phyloP scores from a whole-genome alignment of 2,113 vertebrate species.

The Xyliphius kryptos region DNA sequence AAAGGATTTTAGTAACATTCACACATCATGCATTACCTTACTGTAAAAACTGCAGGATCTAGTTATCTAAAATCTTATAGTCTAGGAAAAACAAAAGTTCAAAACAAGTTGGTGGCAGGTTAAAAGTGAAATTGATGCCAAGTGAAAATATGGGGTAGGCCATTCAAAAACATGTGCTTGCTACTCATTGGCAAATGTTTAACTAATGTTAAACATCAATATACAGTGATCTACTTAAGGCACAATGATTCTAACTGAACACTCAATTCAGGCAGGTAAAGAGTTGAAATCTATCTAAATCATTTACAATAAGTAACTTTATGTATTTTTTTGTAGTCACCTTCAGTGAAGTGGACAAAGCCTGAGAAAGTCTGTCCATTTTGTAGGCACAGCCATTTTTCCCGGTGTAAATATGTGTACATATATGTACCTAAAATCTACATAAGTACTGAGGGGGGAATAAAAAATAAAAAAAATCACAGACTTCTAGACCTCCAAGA shows the following conservation, averaged over 20 bases:
- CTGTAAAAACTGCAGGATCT: not conserved
- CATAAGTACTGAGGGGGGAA: not conserved
- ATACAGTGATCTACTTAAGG: constrained; percentile 7
- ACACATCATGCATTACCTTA: not conserved
- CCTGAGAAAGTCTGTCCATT: not conserved
- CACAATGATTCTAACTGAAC: not conserved
- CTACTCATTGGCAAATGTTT: not conserved
- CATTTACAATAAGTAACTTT: not conserved
- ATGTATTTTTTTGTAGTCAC: not conserved
- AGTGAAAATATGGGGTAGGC: not conserved
- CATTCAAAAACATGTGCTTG: constrained; percentile 7
- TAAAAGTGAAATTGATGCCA: constrained; percentile 2
- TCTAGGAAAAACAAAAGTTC: not conserved
- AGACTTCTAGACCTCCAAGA: not conserved
- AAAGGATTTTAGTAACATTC: not conserved
- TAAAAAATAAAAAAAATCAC: no score
- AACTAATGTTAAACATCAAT: not conserved
- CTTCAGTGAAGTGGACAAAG: not conserved
- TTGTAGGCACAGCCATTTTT: not conserved
- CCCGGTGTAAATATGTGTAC: not conserved
- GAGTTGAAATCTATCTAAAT: not conserved
- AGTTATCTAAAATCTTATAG: not conserved
- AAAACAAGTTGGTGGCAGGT: not conserved
- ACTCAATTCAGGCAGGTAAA: not conserved
- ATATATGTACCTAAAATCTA: not conserved